phyloP scores from a whole-genome alignment of 2,888 invertebrate species.

The Pandemis cinnamomeana region DNA sequence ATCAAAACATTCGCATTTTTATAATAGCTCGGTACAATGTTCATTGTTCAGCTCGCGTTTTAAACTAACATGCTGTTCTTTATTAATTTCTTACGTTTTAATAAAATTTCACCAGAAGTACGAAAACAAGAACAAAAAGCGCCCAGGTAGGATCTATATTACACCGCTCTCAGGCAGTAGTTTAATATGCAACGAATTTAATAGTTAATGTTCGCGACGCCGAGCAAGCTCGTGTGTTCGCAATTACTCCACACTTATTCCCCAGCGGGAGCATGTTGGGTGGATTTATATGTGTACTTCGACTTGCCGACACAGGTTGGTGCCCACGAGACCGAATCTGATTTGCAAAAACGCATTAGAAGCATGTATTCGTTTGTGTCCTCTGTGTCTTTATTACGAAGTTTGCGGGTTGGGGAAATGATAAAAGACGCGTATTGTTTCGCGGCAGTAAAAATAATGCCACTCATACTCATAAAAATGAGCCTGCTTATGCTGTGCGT shows the following conservation, averaged over 20 bases:
- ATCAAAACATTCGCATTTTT: background rate
- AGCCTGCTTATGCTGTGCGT: background rate
- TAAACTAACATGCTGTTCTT: background rate
- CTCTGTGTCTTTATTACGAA: constrained; percentile 40
- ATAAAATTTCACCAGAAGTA: constrained; percentile 24
- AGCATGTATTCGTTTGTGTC: constrained; percentile 40
- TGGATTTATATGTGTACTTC: constrained; percentile 76
- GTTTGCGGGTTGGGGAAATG: constrained; percentile 26
- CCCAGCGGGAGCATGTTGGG: constrained; percentile 65
- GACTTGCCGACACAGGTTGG: constrained; percentile 69
- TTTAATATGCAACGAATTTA: constrained; percentile 84
- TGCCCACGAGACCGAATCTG: constrained; percentile 60
- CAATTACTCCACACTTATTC: constrained; percentile 82
- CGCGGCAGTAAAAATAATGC: constrained; percentile 35
- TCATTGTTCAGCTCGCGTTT: background rate
- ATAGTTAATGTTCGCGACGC: constrained; percentile 81
- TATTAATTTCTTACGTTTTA: constrained; percentile 23
- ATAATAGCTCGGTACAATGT: background rate
- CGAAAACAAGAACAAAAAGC: constrained; percentile 57
- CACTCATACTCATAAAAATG: constrained; percentile 28
- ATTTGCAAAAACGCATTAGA: constrained; percentile 51
- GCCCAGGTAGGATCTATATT: constrained; percentile 67
- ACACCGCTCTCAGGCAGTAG: constrained; percentile 72
- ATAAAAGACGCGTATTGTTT: constrained; percentile 38
- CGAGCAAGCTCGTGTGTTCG: constrained; percentile 71